These are phyloP conservation scores for Podocnemis expansa DNA, from an alignment of 2,113 vertebrate genomes.

Conservation along the genomic window DNA sequence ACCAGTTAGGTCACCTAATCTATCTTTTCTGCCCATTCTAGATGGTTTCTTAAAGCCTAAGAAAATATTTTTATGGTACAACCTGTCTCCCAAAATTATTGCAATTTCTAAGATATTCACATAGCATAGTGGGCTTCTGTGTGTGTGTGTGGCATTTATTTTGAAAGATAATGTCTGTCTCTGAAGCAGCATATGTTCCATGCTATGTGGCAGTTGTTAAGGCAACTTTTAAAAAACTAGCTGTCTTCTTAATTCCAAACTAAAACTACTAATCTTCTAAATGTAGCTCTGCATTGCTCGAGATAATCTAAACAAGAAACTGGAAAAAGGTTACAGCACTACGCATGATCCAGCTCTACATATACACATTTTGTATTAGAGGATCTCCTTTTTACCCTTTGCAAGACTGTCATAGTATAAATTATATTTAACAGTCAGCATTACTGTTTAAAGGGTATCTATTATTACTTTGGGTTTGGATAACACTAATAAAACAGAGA, in stretches of 20 bases:
- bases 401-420: background rate
- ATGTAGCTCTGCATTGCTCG: fast-evolving
- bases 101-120: background rate
- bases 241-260: background rate
- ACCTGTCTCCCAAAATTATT: background rate
- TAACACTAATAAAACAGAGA: background rate
- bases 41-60: background rate
- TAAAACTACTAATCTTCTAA: background rate
- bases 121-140: background rate
- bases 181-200: background rate
- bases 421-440: background rate
- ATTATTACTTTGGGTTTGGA: background rate
- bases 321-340: background rate
- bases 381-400: background rate
- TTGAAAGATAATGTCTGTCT: background rate
- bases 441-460: background rate
- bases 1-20: background rate
- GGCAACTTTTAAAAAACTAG: background rate
- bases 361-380: background rate
- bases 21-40: background rate
- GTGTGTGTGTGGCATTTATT: background rate
- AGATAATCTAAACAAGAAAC: background rate
- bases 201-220: background rate
- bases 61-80: background rate
- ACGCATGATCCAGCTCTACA: background rate